phyloP scores from a whole-genome alignment of 2,113 vertebrate genomes.

The Limnothrissa miodon region DNA sequence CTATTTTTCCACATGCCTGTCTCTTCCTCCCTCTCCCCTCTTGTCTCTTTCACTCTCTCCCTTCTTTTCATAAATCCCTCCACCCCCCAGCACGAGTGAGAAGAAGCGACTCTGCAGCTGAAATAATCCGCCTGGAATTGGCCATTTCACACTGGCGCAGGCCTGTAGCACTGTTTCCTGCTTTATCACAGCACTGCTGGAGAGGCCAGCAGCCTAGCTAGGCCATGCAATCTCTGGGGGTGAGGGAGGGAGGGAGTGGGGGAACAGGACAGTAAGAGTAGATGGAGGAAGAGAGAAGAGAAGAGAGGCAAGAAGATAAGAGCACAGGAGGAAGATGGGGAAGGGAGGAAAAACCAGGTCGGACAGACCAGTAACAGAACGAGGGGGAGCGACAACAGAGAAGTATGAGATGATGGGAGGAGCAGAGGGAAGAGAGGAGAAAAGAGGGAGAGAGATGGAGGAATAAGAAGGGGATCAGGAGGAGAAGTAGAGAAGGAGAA shows the following conservation, averaged over 20 bases:
- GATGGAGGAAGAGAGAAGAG: neutral
- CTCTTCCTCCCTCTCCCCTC: neutral
- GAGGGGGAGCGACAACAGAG: no score
- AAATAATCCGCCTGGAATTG: slow-evolving; percentile 49
- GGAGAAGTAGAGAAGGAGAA: neutral
- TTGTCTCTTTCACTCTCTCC: neutral
- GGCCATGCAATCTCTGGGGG: no score
- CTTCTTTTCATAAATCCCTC: neutral
- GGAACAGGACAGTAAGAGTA: neutral
- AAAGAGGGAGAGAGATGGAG: neutral
- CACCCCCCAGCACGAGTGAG: neutral
- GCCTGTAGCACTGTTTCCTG: slow-evolving; percentile 33
- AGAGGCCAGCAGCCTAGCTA: neutral
- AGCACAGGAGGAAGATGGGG: slow-evolving; percentile 15
- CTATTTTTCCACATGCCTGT: neutral
- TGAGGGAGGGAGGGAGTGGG: neutral
- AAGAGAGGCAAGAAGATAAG: neutral
- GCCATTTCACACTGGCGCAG: slow-evolving; percentile 56
- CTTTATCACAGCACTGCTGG: neutral
- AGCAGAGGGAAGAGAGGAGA: neutral
- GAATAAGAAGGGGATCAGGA: neutral
- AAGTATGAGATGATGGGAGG: neutral
- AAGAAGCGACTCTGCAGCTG: neutral
- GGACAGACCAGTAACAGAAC: neutral
- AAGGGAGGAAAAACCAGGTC: neutral